Percentiles rank a stretch among this genome's conserved stretches.
phyloP scores from a whole-genome alignment of 2,888 invertebrate genomes.

The Argyra leucocephala region DNA sequence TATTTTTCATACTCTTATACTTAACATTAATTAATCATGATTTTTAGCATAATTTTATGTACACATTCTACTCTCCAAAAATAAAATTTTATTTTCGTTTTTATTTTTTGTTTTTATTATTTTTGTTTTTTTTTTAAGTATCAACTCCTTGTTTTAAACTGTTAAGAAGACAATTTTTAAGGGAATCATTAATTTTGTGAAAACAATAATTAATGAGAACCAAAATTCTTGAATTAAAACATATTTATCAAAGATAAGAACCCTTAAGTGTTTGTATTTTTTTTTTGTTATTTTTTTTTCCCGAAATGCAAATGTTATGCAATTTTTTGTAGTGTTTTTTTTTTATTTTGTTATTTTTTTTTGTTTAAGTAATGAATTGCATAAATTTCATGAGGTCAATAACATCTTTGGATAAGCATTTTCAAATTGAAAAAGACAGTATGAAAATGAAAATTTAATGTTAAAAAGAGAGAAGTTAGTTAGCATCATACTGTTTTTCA shows the following conservation, averaged over 20 bases:
- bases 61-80: no score
- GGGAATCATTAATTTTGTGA: not conserved
- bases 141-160: not conserved
- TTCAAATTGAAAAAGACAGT: no score
- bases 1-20: no score
- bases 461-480: no score
- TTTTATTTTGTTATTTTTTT: not conserved
- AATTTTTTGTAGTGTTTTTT: not conserved
- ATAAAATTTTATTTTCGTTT: no score
- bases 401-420: not conserved
- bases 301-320: not conserved
- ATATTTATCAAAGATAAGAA: slow-evolving; percentile 1
- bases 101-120: no score
- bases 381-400: not conserved
- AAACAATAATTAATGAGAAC: not conserved
- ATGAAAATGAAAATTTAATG: no score
- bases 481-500: no score
- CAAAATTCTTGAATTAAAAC: not conserved
- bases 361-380: not conserved
- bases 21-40: no score
- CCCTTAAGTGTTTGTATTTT: not conserved
- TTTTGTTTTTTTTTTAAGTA: not conserved
- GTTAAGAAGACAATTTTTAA: not conserved
- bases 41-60: no score
- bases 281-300: not conserved